Conservation (phyloP, 2,888 invertebrate genomes). For the Schizotus pectinicornis region DNA sequence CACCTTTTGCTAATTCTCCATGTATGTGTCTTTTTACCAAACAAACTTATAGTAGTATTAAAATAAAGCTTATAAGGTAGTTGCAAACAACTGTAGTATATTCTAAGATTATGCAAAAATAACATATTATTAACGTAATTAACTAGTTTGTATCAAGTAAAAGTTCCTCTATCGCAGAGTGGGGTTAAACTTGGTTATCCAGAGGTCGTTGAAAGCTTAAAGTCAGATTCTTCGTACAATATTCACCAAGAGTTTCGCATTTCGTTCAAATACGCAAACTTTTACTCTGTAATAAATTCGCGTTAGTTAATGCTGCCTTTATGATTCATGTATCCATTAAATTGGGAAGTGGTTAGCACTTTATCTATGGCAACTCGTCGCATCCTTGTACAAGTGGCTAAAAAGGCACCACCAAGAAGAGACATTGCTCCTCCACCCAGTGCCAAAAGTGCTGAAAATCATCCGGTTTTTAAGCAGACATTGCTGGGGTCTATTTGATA, state of each 20-base stretch:
- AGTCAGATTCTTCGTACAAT: too few relatives aligned
- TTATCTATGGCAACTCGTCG: slow-evolving; percentile 63
- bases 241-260: too few relatives aligned
- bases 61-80: slow-evolving; percentile 18
- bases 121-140: too few relatives aligned
- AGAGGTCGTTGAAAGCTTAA: neutral
- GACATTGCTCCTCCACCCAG: slow-evolving; percentile 64
- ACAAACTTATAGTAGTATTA: slow-evolving; percentile 6
- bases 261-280: too few relatives aligned
- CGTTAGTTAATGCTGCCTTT: slow-evolving; percentile 56
- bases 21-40: slow-evolving; percentile 25
- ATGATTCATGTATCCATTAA: slow-evolving; percentile 59
- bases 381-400: slow-evolving; percentile 79
- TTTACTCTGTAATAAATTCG: neutral
- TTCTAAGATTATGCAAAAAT: neutral
- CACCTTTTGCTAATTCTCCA: slow-evolving; percentile 27
- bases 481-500: slow-evolving; percentile 48
- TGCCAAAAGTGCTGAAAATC: slow-evolving; percentile 62
- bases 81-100: slow-evolving; percentile 2
- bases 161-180: too few relatives aligned
- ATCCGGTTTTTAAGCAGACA: slow-evolving; percentile 60
- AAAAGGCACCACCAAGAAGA: slow-evolving; percentile 72
- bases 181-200: neutral
- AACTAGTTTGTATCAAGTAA: too few relatives aligned
- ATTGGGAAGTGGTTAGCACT: slow-evolving; percentile 50